Base-by-base conservation (phyloP, 2,888 invertebrate species). In the Lacanobia wlatinum region DNA sequence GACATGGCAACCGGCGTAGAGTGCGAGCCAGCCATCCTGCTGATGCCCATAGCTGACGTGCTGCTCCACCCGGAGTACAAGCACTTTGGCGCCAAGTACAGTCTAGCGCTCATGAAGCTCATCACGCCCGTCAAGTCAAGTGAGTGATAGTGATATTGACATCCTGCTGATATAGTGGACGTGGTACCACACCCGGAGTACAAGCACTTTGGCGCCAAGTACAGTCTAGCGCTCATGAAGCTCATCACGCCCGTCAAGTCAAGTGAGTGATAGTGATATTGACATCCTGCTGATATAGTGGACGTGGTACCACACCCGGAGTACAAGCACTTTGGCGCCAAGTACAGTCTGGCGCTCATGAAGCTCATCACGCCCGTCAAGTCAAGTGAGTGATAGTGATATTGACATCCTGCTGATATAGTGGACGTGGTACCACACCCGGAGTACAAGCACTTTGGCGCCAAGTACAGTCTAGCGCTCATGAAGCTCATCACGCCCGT, bases 31-130 rank as follows among this genome's bases (percentile, higher is more conserved):
- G 94, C 94, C 0, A 87, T 93, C 0, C 82, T 95, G 16, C 83
- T 95, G 72, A 92, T 95, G 91, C 95, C 95, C 0, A 89, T 95
- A 55, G 91, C 94, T 0, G 95, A 95, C 53, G 95, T 95, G 2
- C 87, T 95, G 7, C 88, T 95, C 0, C 95, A 95, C 48, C 95
- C 95, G 0, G 95, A 95, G 88, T 95, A 92, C 79, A 94, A 95
- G 74, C 93, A 95, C 80, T 95, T 95, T 67, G 92, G 90, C 0
- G 92, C 89, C 0, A 87, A 84, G 40, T 89, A 90, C 78, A 95
- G 95, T 74, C 65, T 95, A 0, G 95, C 95, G 0, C 79, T 95
- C 23, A 68, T 95, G 66, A 95, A 95, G 79, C 75, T 95, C 48
- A 82, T 95, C 38, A 92, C 89, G 0, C 84, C 90, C 0, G 73